Conservation (phyloP, 2,113 vertebrate species). For the Protomyctophum bolini region DNA sequence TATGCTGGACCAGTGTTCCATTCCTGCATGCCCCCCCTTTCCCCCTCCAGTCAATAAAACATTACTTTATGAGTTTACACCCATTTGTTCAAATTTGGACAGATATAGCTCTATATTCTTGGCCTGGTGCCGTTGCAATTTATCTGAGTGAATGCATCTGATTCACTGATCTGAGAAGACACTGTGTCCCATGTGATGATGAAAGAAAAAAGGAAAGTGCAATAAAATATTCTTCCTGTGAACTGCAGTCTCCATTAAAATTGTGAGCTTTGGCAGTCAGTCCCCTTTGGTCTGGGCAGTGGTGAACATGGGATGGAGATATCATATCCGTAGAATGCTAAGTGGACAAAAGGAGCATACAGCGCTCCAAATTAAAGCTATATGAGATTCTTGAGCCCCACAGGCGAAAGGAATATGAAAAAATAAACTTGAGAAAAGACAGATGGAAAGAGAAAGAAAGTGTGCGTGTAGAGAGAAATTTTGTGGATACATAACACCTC, state of each 20-base stretch:
- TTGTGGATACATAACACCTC: slow-evolving; percentile 43
- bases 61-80: slow-evolving; percentile 65
- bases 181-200: background rate
- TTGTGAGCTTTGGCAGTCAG: slow-evolving; percentile 56
- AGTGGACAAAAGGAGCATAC: slow-evolving; percentile 46
- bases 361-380: slow-evolving; percentile 35
- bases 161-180: slow-evolving; percentile 41
- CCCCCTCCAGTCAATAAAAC: slow-evolving; percentile 52
- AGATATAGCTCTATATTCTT: slow-evolving; percentile 51
- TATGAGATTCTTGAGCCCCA: slow-evolving; percentile 31
- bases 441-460: background rate
- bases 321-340: slow-evolving; percentile 50
- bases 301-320: slow-evolving; percentile 48
- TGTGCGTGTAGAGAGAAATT: slow-evolving; percentile 26
- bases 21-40: slow-evolving; percentile 36
- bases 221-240: slow-evolving; percentile 53
- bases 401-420: slow-evolving; percentile 23
- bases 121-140: slow-evolving; percentile 40
- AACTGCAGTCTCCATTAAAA: slow-evolving; percentile 47
- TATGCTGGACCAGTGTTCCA: slow-evolving; percentile 63
- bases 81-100: slow-evolving; percentile 66
- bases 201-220: slow-evolving; percentile 20
- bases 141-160: slow-evolving; percentile 40
- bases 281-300: slow-evolving; percentile 34
- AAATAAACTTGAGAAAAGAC: slow-evolving; percentile 25